phyloP scores from a whole-genome alignment of 1,140 invertebrate genomes.

The Drosophila arawakana region DNA sequence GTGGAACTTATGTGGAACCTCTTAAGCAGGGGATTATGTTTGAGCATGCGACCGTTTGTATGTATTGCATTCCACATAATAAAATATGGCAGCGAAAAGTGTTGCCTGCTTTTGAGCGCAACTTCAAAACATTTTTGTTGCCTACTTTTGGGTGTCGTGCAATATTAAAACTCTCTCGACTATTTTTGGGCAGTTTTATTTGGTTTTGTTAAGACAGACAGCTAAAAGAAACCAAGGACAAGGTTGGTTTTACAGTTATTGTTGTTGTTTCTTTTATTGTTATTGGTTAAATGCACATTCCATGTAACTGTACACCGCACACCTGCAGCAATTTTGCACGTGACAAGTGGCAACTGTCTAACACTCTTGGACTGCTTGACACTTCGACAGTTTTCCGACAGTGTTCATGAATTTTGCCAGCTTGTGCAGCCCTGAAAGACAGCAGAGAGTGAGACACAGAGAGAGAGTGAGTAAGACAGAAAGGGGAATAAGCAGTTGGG shows the following conservation, averaged over 20 bases:
- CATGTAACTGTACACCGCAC: constrained; percentile 48
- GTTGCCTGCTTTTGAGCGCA: constrained; percentile 47
- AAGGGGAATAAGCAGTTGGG: not conserved
- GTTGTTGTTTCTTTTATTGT: constrained; percentile 43
- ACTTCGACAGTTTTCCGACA: constrained; percentile 69
- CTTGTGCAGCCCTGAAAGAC: not conserved
- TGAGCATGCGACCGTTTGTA: constrained; percentile 17
- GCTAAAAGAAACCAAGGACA: constrained; percentile 31
- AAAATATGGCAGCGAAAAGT: constrained; percentile 61
- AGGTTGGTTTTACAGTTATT: constrained; percentile 27
- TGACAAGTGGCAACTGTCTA: constrained; percentile 42
- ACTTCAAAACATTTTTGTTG: constrained; percentile 20
- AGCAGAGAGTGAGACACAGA: constrained; percentile 2
- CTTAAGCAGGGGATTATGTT: constrained; percentile 22
- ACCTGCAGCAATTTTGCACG: constrained; percentile 52
- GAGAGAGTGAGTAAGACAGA: not conserved
- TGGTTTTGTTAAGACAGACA: constrained; percentile 22
- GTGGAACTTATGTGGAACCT: constrained; percentile 39
- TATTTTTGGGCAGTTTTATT: constrained; percentile 32
- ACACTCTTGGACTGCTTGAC: constrained; percentile 52
- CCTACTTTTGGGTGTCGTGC: constrained; percentile 23
- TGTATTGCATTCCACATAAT: constrained; percentile 63
- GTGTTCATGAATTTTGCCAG: constrained; percentile 54
- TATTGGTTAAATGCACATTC: constrained; percentile 69
- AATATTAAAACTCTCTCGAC: constrained; percentile 8